Conservation (phyloP, 2,113 vertebrate genomes). For the Paracanthobrama guichenoti region DNA sequence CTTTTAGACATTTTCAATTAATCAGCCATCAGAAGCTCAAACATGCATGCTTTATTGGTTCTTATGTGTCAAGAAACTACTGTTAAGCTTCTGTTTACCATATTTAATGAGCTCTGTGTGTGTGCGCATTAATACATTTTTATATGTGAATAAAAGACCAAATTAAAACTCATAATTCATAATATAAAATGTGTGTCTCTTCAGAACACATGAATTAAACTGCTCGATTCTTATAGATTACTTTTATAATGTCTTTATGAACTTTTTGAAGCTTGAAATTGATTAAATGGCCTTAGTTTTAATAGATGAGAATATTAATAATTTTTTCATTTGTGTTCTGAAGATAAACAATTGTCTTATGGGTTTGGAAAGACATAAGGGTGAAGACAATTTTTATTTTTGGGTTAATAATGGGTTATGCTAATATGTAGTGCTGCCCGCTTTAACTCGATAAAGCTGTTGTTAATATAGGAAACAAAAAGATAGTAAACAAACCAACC, state of each 20-base stretch:
- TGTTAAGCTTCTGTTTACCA: background rate
- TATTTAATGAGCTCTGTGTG: background rate
- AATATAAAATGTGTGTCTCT: background rate
- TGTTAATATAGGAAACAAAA: background rate
- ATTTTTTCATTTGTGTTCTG: background rate
- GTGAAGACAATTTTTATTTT: background rate
- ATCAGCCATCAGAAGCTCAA: background rate
- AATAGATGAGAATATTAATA: background rate
- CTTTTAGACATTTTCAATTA: background rate
- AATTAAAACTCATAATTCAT: background rate
- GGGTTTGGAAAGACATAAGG: background rate
- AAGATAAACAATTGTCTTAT: background rate
- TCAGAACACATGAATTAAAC: background rate
- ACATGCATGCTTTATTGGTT: background rate
- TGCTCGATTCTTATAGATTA: background rate
- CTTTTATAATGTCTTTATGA: background rate
- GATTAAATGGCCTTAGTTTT: too few species aligned
- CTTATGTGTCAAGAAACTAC: background rate
- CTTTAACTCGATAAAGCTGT: background rate
- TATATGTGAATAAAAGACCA: background rate
- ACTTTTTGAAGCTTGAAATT: background rate
- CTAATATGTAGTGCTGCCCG: background rate
- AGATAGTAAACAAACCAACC: conserved; percentile 70
- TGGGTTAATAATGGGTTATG: too few species aligned
- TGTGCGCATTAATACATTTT: background rate